Evolutionary conservation across 2,113 vertebrate genomes (phyloP).

Genomic region (Scortum barcoo): DNA sequence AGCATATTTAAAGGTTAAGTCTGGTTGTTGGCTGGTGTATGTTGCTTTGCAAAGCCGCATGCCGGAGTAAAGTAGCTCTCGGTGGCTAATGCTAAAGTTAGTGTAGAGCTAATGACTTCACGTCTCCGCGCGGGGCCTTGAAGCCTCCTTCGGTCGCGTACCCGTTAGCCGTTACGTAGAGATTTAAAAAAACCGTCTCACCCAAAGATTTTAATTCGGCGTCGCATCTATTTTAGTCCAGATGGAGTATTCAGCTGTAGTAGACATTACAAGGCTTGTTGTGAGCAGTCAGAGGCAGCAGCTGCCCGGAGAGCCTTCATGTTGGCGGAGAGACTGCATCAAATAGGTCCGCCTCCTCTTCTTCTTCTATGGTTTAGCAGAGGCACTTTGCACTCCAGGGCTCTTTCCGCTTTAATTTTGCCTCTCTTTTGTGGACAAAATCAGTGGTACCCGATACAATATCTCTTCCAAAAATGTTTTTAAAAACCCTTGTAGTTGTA

Average conservation of each 20-base stretch:
- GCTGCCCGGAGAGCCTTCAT: slow-evolving; percentile 80
- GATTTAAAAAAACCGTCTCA: slow-evolving; percentile 54
- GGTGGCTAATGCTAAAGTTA: slow-evolving; percentile 63
- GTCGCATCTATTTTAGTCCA: slow-evolving; percentile 81
- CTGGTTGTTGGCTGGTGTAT: no score
- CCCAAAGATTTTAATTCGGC: slow-evolving; percentile 80
- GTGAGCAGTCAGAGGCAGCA: slow-evolving; percentile 68
- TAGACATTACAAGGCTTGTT: slow-evolving; percentile 69
- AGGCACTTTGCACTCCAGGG: background rate
- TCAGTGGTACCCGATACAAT: no score
- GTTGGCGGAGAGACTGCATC: slow-evolving; percentile 61
- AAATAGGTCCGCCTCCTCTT: background rate
- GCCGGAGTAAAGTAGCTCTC: background rate
- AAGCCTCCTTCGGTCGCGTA: no score
- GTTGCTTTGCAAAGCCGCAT: background rate
- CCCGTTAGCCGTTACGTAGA: background rate
- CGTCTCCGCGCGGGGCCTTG: slow-evolving; percentile 56
- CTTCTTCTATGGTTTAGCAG: slow-evolving; percentile 41
- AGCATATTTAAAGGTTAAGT: background rate
- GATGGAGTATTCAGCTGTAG: slow-evolving; percentile 53
- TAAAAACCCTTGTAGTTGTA: background rate
- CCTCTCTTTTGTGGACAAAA: background rate
- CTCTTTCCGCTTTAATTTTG: background rate
- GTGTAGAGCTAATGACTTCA: slow-evolving; percentile 36
- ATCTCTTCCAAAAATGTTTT: no score